phyloP scores from a whole-genome alignment of 2,113 vertebrate genomes.

The Hippotragus niger region DNA sequence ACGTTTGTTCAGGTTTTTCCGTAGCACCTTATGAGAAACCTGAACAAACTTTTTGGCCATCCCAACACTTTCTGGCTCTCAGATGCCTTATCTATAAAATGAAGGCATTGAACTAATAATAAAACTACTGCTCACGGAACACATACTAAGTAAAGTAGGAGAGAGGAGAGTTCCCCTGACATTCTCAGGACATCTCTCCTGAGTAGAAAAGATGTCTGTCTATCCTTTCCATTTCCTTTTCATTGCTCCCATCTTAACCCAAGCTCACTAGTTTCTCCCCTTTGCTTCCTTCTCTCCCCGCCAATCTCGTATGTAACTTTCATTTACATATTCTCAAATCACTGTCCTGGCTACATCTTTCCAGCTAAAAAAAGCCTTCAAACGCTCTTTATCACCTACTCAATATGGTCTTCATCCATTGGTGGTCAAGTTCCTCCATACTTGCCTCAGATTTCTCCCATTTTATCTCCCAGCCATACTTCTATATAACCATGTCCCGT shows the following conservation, averaged over 20 bases:
- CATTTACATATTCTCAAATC: background rate
- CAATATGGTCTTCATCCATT: background rate
- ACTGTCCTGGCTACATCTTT: background rate
- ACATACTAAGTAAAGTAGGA: background rate
- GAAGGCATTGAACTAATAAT: background rate
- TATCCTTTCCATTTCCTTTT: background rate
- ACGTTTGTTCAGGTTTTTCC: fast-evolving
- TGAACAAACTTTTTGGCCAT: background rate
- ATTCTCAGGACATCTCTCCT: background rate
- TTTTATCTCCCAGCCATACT: background rate
- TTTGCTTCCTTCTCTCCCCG: background rate
- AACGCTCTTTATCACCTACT: background rate
- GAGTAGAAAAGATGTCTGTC: background rate
- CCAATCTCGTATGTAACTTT: background rate
- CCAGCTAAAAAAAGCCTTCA: background rate
- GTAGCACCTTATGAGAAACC: background rate
- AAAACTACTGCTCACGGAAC: background rate
- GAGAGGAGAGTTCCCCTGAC: background rate
- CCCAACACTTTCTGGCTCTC: background rate
- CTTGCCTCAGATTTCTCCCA: background rate
- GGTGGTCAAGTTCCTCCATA: background rate
- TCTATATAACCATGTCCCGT: background rate
- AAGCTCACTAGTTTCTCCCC: background rate
- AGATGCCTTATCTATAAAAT: background rate
- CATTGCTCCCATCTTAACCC: background rate